phyloP scores from a whole-genome alignment of 2,797 vertebrate species.

The Typhlichthys subterraneus region DNA sequence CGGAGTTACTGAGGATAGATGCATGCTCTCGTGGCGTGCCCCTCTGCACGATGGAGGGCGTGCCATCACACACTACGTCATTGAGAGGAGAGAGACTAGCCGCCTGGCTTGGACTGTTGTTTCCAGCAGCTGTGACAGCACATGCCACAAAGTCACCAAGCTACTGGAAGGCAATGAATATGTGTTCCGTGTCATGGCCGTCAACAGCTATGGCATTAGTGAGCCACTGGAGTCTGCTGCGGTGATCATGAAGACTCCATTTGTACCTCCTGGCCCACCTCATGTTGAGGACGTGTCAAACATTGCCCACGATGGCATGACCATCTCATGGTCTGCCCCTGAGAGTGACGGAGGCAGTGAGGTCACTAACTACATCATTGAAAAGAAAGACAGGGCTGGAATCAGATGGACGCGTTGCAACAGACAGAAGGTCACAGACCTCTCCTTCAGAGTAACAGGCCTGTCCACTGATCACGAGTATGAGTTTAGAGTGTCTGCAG shows the following conservation, averaged over 20 bases:
- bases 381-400: slow-evolving; percentile 93
- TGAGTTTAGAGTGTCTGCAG: slow-evolving; percentile 94
- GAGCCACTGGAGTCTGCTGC: slow-evolving; percentile 86
- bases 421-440: slow-evolving; percentile 91
- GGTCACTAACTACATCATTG: slow-evolving; percentile 89
- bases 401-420: slow-evolving; percentile 97
- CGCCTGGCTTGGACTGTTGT: slow-evolving; percentile 96
- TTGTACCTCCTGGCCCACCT: slow-evolving; percentile 89
- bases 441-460: slow-evolving; percentile 90
- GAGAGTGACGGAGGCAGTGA: slow-evolving; percentile 92
- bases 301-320: slow-evolving; percentile 94
- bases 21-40: slow-evolving; percentile 87
- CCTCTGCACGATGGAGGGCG: slow-evolving; percentile 94
- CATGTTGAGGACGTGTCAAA: slow-evolving; percentile 90
- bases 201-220: slow-evolving; percentile 90
- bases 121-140: slow-evolving; percentile 82
- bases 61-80: slow-evolving; percentile 89
- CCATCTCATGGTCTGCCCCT: slow-evolving; percentile 90
- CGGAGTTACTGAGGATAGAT: slow-evolving; percentile 91
- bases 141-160: slow-evolving; percentile 91
- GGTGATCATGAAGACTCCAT: slow-evolving; percentile 92
- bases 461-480: slow-evolving; percentile 92
- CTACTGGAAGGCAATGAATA: slow-evolving; percentile 97
- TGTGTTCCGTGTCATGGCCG: slow-evolving; percentile 94
- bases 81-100: slow-evolving; percentile 97